phyloP scores from a whole-genome alignment of 2,797 vertebrate species.

The Melanotaenia maccullochi region DNA sequence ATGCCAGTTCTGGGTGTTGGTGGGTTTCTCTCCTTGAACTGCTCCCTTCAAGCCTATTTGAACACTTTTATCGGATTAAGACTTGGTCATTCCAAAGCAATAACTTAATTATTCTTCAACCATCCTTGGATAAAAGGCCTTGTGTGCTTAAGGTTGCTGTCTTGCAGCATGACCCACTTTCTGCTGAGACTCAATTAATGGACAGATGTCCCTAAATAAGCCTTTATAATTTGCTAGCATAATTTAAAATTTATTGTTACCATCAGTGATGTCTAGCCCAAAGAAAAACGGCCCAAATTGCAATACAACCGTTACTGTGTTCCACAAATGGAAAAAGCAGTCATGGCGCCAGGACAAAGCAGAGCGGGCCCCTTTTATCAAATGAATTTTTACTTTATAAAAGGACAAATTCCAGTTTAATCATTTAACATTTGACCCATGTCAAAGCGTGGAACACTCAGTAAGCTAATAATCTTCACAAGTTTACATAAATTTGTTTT shows the following conservation, averaged over 20 bases:
- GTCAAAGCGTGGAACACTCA: too few relatives aligned
- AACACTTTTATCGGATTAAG: neutral
- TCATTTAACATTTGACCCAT: too few relatives aligned
- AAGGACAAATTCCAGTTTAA: too few relatives aligned
- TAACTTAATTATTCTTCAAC: neutral
- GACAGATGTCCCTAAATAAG: neutral
- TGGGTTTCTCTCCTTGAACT: neutral
- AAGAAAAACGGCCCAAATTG: neutral
- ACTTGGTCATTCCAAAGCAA: neutral
- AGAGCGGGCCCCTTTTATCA: too few relatives aligned
- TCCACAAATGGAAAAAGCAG: neutral
- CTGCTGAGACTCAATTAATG: neutral
- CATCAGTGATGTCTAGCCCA: neutral
- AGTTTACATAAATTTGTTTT: too few relatives aligned
- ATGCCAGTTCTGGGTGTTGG: neutral
- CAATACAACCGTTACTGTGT: neutral
- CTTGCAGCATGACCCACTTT: neutral
- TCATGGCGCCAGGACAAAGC: too few relatives aligned
- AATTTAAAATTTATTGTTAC: neutral
- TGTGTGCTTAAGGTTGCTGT: neutral
- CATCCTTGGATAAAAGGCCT: neutral
- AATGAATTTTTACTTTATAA: too few relatives aligned
- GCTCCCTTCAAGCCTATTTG: neutral
- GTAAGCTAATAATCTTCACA: too few relatives aligned
- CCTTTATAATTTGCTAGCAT: neutral